Percentiles rank a stretch among this genome's conserved stretches.
Evolutionary conservation across 2,888 invertebrate species (phyloP).

Genomic region (Hydrotaea diabolus): DNA sequence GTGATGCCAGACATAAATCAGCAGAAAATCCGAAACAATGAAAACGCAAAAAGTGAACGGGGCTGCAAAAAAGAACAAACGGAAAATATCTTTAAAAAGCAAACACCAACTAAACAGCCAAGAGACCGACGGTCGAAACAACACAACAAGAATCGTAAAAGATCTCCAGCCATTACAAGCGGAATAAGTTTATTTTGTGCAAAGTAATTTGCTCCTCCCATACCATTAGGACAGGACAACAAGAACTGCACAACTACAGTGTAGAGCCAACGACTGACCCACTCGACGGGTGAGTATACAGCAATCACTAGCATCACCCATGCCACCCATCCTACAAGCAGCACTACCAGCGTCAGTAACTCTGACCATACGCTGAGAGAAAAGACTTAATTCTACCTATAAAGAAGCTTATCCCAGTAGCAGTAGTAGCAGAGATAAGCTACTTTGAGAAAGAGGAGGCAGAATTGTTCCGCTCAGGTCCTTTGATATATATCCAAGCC

Average conservation of each 20-base stretch:
- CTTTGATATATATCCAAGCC: no score
- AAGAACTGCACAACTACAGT: neutral
- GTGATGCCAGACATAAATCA: slow-evolving; percentile 35
- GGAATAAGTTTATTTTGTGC: slow-evolving; percentile 13
- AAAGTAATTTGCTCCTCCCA: slow-evolving; percentile 25
- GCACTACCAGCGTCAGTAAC: no score
- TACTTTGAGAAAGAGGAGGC: no score
- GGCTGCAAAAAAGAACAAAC: neutral
- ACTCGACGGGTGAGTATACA: neutral
- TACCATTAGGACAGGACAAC: neutral
- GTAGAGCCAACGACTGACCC: neutral
- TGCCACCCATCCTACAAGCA: no score
- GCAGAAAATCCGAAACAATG: slow-evolving; percentile 28
- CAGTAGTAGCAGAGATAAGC: no score
- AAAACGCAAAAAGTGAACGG: neutral
- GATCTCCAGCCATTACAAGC: slow-evolving; percentile 29
- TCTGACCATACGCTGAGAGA: no score
- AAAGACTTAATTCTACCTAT: no score
- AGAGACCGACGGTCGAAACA: no score
- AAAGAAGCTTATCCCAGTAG: no score
- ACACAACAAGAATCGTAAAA: slow-evolving; percentile 12
- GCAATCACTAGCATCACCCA: neutral
- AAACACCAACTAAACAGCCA: neutral
- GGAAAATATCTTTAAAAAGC: slow-evolving; percentile 4
- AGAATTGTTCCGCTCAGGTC: no score